These are phyloP conservation scores for Garra rufa DNA, from an alignment of 2,113 vertebrate genomes.

Conservation along the genomic window DNA sequence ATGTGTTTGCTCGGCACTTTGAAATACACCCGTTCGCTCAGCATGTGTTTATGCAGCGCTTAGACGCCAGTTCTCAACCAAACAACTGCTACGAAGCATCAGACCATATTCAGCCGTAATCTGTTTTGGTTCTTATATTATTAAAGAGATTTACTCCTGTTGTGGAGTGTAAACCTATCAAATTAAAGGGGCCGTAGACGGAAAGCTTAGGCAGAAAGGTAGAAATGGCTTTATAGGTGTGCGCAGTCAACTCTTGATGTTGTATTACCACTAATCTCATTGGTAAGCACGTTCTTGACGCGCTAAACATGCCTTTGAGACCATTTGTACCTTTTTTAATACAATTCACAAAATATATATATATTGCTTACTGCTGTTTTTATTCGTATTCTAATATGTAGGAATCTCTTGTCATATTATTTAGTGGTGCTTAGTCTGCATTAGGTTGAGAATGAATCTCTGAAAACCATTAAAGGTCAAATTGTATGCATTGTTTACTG, in stretches of 20 bases:
- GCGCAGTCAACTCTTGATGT: slow-evolving; percentile 3
- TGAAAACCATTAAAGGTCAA: no score
- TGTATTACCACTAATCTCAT: slow-evolving; percentile 23
- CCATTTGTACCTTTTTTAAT: neutral
- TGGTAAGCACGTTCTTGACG: neutral
- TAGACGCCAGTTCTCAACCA: slow-evolving; percentile 2
- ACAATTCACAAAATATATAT: neutral
- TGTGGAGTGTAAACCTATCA: slow-evolving; percentile 36
- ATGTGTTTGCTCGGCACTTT: slow-evolving; percentile 74
- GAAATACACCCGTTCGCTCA: slow-evolving; percentile 55
- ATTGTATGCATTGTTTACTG: no score
- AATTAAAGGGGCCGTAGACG: slow-evolving; percentile 14
- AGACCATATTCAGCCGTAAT: slow-evolving; percentile 31
- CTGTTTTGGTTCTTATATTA: slow-evolving; percentile 43
- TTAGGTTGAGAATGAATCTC: no score
- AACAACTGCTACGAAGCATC: slow-evolving; percentile 32
- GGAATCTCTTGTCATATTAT: neutral
- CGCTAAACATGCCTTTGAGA: neutral
- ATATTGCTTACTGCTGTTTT: neutral
- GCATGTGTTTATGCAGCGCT: slow-evolving; percentile 33
- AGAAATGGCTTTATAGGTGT: neutral
- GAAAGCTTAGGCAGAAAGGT: slow-evolving; percentile 2
- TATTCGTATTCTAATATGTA: neutral
- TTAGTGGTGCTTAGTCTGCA: no score
- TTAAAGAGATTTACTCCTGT: slow-evolving; percentile 40